Evolutionary conservation across 2,797 vertebrate genomes (phyloP).

Genomic region (Perodicticus potto): DNA sequence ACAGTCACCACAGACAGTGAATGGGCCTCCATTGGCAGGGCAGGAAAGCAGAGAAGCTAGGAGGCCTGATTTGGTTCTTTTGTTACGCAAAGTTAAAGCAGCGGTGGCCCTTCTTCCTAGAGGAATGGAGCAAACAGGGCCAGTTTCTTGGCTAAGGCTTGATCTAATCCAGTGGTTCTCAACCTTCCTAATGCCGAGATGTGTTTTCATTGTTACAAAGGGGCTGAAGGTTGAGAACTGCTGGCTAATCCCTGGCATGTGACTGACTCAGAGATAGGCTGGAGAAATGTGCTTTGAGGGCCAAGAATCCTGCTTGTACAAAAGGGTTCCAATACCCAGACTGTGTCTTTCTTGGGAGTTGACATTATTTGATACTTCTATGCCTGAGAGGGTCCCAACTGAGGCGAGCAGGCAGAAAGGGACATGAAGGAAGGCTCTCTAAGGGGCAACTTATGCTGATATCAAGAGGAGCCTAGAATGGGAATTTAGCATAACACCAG

Average conservation of each 20-base stretch:
- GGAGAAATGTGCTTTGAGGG: background rate
- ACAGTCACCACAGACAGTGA: too few relatives aligned
- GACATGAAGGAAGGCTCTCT: background rate
- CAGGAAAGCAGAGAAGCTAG: too few relatives aligned
- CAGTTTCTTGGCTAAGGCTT: background rate
- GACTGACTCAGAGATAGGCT: slow-evolving; percentile 12
- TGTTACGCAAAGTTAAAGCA: background rate
- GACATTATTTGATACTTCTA: background rate
- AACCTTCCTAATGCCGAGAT: too few relatives aligned
- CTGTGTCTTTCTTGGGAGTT: background rate
- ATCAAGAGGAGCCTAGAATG: background rate
- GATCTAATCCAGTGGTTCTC: background rate
- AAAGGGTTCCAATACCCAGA: background rate
- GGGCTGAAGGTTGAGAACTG: too few relatives aligned
- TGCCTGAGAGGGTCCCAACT: background rate
- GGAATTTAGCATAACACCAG: background rate
- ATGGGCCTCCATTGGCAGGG: too few relatives aligned
- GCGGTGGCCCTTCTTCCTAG: background rate
- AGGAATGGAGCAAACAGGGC: background rate
- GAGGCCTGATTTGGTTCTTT: background rate
- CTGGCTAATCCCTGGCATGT: background rate
- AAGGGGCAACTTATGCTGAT: background rate
- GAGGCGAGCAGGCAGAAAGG: background rate
- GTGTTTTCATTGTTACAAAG: too few relatives aligned
- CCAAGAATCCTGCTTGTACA: background rate